phyloP scores from a whole-genome alignment of 2,888 invertebrate species.

The Girardia tigrina region DNA sequence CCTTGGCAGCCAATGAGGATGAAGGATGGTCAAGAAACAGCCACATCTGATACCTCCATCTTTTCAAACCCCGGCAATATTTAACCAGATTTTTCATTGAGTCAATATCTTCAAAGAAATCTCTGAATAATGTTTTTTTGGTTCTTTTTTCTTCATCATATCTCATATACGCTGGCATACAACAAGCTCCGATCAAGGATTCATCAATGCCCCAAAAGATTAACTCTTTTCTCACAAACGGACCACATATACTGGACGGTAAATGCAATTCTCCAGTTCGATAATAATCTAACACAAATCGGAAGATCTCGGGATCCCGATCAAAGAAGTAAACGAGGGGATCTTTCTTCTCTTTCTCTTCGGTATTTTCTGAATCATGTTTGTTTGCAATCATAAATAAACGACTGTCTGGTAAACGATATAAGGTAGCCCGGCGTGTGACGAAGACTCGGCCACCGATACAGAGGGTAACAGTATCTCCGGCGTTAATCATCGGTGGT shows the following conservation, averaged over 20 bases:
- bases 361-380: slow-evolving; percentile 8
- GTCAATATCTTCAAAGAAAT: slow-evolving; percentile 36
- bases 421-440: slow-evolving; percentile 31
- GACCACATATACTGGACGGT: slow-evolving; percentile 48
- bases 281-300: slow-evolving; percentile 43
- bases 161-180: slow-evolving; percentile 44
- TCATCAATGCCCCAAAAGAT: slow-evolving; percentile 47
- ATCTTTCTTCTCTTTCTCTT: too few species aligned
- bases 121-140: slow-evolving; percentile 35
- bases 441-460: slow-evolving; percentile 34
- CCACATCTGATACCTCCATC: slow-evolving; percentile 41
- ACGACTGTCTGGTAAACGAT: slow-evolving; percentile 33
- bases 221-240: slow-evolving; percentile 47
- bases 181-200: slow-evolving; percentile 44
- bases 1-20: slow-evolving; percentile 46
- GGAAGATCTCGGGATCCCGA: slow-evolving; percentile 43
- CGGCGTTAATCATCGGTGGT: slow-evolving; percentile 27
- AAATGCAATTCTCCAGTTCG: slow-evolving; percentile 48
- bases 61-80: slow-evolving; percentile 32
- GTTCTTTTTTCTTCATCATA: slow-evolving; percentile 36
- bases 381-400: slow-evolving; percentile 34
- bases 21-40: slow-evolving; percentile 46
- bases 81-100: slow-evolving; percentile 34
- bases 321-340: slow-evolving; percentile 43
- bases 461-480: slow-evolving; percentile 28